These are phyloP conservation scores for Cynaeus angustus DNA, from an alignment of 2,888 invertebrate species.

Conservation along the genomic window DNA sequence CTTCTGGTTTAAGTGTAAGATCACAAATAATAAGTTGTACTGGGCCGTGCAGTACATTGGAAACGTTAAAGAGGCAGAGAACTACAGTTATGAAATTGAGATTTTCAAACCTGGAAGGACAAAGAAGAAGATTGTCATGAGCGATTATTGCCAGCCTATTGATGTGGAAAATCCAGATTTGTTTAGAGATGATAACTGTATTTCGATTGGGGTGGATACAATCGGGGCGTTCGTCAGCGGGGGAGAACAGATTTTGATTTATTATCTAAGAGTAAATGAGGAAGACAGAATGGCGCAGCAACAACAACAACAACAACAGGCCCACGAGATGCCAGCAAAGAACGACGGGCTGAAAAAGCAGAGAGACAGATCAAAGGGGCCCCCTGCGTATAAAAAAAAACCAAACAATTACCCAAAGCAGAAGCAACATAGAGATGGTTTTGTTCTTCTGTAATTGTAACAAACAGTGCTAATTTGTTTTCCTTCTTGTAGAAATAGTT, in stretches of 20 bases:
- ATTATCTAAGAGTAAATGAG: slow-evolving; percentile 56
- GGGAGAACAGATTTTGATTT: slow-evolving; percentile 54
- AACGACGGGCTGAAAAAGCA: slow-evolving; percentile 22
- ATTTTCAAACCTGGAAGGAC: slow-evolving; percentile 54
- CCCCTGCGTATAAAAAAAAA: slow-evolving; percentile 20
- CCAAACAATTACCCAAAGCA: slow-evolving; percentile 1
- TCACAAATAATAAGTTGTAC: slow-evolving; percentile 52
- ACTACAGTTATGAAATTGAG: slow-evolving; percentile 58
- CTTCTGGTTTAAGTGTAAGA: slow-evolving; percentile 61
- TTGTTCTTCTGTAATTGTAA: slow-evolving; percentile 37
- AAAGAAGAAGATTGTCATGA: slow-evolving; percentile 52
- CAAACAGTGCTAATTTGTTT: not conserved
- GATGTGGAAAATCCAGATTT: slow-evolving; percentile 53
- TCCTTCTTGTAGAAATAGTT: not conserved
- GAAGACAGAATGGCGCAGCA: slow-evolving; percentile 2
- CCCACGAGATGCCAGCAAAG: not conserved
- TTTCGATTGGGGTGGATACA: slow-evolving; percentile 50
- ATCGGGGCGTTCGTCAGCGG: slow-evolving; percentile 52
- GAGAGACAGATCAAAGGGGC: slow-evolving; percentile 49
- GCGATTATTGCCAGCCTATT: slow-evolving; percentile 58
- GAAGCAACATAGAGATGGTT: slow-evolving; percentile 34
- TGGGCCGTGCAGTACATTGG: slow-evolving; percentile 59
- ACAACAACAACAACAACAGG: not conserved
- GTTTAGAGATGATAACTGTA: slow-evolving; percentile 53
- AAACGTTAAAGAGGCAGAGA: slow-evolving; percentile 50